Evolutionary conservation across 2,888 invertebrate genomes (phyloP).

Genomic region (Baronia brevicornis): DNA sequence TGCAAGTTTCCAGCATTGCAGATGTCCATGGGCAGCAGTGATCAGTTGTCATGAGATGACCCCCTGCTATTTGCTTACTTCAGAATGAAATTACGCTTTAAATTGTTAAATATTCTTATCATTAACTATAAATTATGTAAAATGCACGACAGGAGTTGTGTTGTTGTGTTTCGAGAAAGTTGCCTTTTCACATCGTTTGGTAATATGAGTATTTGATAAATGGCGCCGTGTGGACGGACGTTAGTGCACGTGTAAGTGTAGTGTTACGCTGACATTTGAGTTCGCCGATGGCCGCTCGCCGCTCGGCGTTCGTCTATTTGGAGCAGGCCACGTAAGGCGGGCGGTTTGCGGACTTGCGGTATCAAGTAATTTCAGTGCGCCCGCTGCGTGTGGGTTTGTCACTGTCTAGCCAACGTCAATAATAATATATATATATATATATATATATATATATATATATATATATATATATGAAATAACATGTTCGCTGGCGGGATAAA

Average conservation of each 20-base stretch:
- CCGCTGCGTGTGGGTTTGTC: conserved; percentile 57
- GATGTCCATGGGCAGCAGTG: too few relatives aligned
- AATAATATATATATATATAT: too few relatives aligned
- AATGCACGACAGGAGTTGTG: too few relatives aligned
- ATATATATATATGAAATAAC: conserved; percentile 69
- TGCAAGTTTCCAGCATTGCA: too few relatives aligned
- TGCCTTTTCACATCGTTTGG: too few relatives aligned
- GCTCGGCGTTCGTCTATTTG: conserved; percentile 37
- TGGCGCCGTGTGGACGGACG: conserved; percentile 12
- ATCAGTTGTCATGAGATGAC: too few relatives aligned
- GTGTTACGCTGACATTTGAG: neutral
- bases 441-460: too few relatives aligned
- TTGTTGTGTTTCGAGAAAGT: too few relatives aligned
- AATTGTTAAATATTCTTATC: too few relatives aligned
- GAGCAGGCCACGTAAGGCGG: conserved; percentile 43
- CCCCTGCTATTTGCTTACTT: too few relatives aligned
- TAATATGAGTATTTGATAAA: conserved; percentile 3
- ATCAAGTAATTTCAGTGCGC: conserved; percentile 47
- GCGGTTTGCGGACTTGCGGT: conserved; percentile 33
- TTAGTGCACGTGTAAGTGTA: conserved; percentile 1
- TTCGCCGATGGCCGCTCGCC: conserved; percentile 21
- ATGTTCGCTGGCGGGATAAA: conserved; percentile 61
- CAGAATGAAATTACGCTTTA: too few relatives aligned
- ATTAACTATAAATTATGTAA: too few relatives aligned
- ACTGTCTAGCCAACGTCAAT: conserved; percentile 70